Base-by-base conservation (phyloP, 2,888 invertebrate genomes). In the Stenoptilia bipunctidactyla region DNA sequence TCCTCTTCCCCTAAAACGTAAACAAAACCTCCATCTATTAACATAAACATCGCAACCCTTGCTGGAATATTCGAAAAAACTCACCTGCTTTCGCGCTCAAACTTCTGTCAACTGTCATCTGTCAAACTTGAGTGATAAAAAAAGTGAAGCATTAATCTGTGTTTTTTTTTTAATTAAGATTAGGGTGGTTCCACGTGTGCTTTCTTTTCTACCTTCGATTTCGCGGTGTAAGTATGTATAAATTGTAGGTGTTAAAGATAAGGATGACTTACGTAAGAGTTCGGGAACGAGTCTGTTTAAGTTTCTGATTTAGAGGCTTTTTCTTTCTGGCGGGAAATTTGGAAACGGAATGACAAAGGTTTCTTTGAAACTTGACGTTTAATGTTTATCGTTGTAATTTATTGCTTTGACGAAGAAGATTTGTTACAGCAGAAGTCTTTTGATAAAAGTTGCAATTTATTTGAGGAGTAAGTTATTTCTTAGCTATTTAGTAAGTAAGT, bases 221-320 rank as follows among this genome's bases (percentile, higher is more conserved):
- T 40, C 40, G 44, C 55, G 58, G 60, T 62, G 80, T 82, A 61
- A 79, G 80, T 80, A 79, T 76, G 56, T 65, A 58, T 60, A 57
- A 55, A 55, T 40, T 30, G 30, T n/a, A 3, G 30, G 54, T 52
- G 53, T 53, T 65, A 61, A 51, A 60, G 65, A 63, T 66, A 66
- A 67, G 58, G 53, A 52, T 54, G 49, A 61, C 74, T 82, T 82
- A 82, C 80, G 77, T 82, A 82, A 80, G 80, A 56, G 51, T 55
- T 57, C 61, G 58, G 55, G 58, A 58, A 51, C 44, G 55, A 44
- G 45, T 46, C 50, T 54, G 49, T 52, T 54, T 52, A 57, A 53
- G 46, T 48, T 54, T 51, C 44, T 47, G 52, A 53, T 56, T 51
- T 44, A n/a, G 25, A 12, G 13, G 30, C 10, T 30, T 30, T 30